Conservation (phyloP, 2,888 invertebrate species). For the Steromphala cineraria region DNA sequence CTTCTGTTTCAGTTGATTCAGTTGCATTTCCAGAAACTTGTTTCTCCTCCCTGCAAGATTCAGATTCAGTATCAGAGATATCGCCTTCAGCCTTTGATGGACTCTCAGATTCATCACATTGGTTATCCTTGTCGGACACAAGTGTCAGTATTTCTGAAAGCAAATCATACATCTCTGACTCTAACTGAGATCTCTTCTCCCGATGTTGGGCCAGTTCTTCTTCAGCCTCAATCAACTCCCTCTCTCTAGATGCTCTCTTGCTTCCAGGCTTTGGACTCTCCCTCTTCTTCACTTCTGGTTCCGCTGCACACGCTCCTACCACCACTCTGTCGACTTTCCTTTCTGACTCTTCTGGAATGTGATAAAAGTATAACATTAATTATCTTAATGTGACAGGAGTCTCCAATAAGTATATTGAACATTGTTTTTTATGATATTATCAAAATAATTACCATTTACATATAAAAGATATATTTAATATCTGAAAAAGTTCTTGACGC, state of each 20-base stretch:
- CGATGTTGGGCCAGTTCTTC: constrained; percentile 14
- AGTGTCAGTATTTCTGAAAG: constrained; percentile 37
- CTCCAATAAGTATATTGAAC: no score
- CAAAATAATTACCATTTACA: no score
- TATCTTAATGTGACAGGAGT: neutral
- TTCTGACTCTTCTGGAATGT: neutral
- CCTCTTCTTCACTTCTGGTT: neutral
- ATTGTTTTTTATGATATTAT: no score
- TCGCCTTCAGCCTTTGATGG: neutral
- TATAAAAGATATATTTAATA: no score
- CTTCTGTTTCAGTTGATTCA: no score
- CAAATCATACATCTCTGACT: constrained; percentile 38
- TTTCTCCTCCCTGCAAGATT: neutral
- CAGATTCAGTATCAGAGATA: neutral
- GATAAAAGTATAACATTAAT: neutral
- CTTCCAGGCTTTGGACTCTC: neutral
- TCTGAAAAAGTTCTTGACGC: no score
- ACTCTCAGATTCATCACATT: neutral
- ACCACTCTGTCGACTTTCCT: constrained; percentile 3
- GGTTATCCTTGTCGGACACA: constrained; percentile 7
- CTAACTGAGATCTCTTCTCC: constrained; percentile 24
- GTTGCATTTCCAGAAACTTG: neutral
- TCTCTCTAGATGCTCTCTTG: neutral
- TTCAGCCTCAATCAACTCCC: neutral
- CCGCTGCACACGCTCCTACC: neutral